phyloP scores from a whole-genome alignment of 2,888 invertebrate genomes.

The Parthenolecanium corni region DNA sequence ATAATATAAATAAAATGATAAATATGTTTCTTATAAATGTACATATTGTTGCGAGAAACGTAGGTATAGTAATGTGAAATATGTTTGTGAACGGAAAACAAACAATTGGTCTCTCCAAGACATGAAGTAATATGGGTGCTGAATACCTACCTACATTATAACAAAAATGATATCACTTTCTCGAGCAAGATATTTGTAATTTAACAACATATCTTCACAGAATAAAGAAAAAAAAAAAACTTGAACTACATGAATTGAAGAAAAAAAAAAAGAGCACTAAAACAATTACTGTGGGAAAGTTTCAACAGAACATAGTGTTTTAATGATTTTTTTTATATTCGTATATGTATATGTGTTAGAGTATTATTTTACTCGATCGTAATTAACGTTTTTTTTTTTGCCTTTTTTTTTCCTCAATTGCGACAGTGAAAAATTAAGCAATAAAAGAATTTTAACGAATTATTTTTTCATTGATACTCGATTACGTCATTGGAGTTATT shows the following conservation, averaged over 20 bases:
- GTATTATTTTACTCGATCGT: constrained; percentile 13
- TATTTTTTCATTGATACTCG: no score
- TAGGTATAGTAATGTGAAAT: neutral
- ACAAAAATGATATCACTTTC: constrained; percentile 25
- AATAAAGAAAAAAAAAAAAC: no score
- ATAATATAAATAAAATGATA: constrained; percentile 24
- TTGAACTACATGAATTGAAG: neutral
- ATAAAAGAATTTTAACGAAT: no score
- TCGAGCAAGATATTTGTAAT: constrained; percentile 23
- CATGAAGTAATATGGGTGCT: no score
- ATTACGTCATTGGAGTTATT: no score
- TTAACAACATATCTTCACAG: constrained; percentile 10
- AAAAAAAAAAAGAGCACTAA: neutral
- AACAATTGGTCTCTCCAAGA: constrained; percentile 13
- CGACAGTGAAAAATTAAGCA: no score
- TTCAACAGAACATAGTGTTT: constrained; percentile 9
- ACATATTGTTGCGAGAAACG: neutral
- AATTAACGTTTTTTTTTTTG: neutral
- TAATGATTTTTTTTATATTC: neutral
- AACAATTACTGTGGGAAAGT: constrained; percentile 23
- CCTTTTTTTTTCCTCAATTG: no score
- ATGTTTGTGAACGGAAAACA: constrained; percentile 28
- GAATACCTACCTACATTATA: neutral
- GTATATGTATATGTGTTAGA: neutral
- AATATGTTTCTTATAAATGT: constrained; percentile 6